Base-by-base conservation (phyloP, 2,113 vertebrate species). In the Cheirogaleus medius region DNA sequence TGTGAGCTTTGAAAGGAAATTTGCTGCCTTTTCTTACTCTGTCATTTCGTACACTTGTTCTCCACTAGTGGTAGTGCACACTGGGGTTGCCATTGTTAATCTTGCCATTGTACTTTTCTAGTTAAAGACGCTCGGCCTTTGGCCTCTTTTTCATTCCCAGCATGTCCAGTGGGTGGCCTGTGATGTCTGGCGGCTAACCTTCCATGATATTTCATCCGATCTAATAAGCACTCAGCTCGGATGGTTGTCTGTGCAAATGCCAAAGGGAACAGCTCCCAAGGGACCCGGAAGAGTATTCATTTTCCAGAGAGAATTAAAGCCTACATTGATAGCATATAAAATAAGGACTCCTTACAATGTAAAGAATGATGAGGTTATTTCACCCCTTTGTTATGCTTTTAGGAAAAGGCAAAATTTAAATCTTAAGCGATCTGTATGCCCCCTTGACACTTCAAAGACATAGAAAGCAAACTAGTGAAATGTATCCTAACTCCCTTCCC, bases 351-450 rank as follows among this genome's bases (percentile, higher is more conserved):
- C 77, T 95, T 96, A 94, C 88, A 95, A 92, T 63, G 58, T 89
- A 87, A 93, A 91, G 84, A 96, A 73, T 18, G 11, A 84, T 64
- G 74, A 90, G 97, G 52, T 93, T 81, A 84, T n/a, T 77, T 91
- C 47, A 94, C 20, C 76, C 78, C 56, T 91, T 83, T 3, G 34
- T 91, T 91, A 76, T 5, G 74, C 87, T 92, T 85, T 96, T 77
- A 95, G 95, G 42, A 87, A 87, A 92, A 96, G 87, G 81, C 42
- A 92, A 81, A 91, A 68, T 73, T 97, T 92, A 96, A 96, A 87
- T 95, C 77, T 90, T 80, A 63, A 81, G 88, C 87, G 69, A 66
- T 34, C 69, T 32, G 6, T 47, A 63, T 84, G 54, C 29, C 64
- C 42, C 85, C n/a, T 54, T 76, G 90, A 92, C 58, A 37, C 64